phyloP scores from a whole-genome alignment of 1,140 invertebrate species.

The Leptinotarsa lineolata region DNA sequence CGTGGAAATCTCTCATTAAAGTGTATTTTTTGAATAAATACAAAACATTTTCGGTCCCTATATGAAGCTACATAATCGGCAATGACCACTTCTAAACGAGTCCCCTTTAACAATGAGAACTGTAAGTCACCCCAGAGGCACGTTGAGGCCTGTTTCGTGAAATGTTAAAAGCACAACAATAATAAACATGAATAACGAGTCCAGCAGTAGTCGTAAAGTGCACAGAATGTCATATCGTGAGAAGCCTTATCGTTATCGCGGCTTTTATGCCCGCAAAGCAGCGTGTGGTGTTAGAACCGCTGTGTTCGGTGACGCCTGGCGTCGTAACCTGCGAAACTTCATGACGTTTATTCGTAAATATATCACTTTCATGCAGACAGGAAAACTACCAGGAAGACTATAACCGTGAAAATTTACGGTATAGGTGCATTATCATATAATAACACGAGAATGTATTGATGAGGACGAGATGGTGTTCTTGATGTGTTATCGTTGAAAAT shows the following conservation, averaged over 20 bases:
- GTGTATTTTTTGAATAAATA: too few species aligned
- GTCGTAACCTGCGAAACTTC: slow-evolving; percentile 29
- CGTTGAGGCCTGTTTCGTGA: slow-evolving; percentile 4
- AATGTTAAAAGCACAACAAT: slow-evolving; percentile 27
- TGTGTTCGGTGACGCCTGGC: slow-evolving; percentile 29
- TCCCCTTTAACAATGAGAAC: too few species aligned
- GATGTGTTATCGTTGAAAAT: background rate
- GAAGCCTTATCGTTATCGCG: slow-evolving; percentile 39
- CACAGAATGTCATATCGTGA: slow-evolving; percentile 38
- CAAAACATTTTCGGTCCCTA: too few species aligned
- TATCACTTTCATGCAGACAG: slow-evolving; percentile 20
- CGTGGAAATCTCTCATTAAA: too few species aligned
- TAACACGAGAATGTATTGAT: slow-evolving; percentile 18
- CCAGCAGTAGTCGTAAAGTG: slow-evolving; percentile 28
- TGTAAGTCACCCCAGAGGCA: too few species aligned
- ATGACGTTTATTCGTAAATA: slow-evolving; percentile 22
- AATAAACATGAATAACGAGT: slow-evolving; percentile 32
- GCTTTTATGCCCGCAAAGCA: slow-evolving; percentile 41
- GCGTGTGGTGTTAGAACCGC: slow-evolving; percentile 35
- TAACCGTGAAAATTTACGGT: slow-evolving; percentile 23
- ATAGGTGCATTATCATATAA: slow-evolving; percentile 20
- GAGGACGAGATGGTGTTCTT: background rate
- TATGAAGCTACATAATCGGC: too few species aligned
- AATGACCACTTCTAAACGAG: too few species aligned
- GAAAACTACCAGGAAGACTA: slow-evolving; percentile 21